Evolutionary conservation across 2,888 invertebrate species (phyloP).

Genomic region (Megastigmus dorsalis): DNA sequence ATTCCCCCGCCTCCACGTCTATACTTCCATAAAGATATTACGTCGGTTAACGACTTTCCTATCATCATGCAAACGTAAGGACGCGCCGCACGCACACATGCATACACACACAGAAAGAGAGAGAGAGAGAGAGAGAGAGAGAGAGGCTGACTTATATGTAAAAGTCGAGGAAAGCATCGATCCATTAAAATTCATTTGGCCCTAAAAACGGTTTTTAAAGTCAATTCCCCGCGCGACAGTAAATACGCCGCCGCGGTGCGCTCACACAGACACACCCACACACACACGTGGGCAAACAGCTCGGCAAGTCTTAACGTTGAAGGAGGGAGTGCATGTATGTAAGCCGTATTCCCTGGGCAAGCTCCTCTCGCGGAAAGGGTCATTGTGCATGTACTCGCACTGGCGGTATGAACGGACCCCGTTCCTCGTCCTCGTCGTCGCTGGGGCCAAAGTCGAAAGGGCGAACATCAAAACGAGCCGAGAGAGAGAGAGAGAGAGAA

Average conservation of each 20-base stretch:
- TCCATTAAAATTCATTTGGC: constrained; percentile 29
- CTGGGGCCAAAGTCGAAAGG: constrained; percentile 22
- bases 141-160: no score
- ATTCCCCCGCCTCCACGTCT: no score
- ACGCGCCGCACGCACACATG: no score
- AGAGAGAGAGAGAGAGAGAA: no score
- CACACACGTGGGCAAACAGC: no score
- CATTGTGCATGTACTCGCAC: constrained; percentile 19
- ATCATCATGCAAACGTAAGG: background rate
- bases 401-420: constrained; percentile 35
- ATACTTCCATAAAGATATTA: no score
- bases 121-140: no score
- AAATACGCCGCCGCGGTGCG: background rate
- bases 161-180: background rate
- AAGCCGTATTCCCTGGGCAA: background rate
- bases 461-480: constrained; percentile 21
- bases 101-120: background rate
- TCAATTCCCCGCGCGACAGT: background rate
- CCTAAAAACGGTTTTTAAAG: constrained; percentile 3
- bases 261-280: no score
- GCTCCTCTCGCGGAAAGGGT: background rate
- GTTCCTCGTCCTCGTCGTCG: no score
- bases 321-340: no score
- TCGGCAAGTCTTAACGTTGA: no score
- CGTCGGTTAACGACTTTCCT: no score